These are phyloP conservation scores for Chloropsis hardwickii DNA, from an alignment of 2,113 vertebrate genomes.

Conservation along the genomic window DNA sequence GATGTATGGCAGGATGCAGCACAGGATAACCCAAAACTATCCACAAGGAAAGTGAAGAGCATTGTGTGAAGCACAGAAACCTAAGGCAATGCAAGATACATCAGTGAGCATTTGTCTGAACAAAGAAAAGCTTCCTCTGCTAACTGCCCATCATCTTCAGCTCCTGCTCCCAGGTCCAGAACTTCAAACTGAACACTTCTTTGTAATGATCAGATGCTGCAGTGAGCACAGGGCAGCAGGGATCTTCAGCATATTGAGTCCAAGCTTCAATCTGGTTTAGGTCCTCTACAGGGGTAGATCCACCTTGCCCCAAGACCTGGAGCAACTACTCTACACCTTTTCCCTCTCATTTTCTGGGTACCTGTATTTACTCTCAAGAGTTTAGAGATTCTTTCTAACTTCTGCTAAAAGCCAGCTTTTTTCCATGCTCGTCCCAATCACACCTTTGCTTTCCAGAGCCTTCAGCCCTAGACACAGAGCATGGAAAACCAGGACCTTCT, in stretches of 20 bases:
- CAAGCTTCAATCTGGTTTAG: not conserved
- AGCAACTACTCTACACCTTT: not conserved
- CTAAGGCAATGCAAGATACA: not conserved
- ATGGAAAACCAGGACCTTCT: not conserved
- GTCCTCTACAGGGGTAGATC: not conserved
- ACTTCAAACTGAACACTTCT: not conserved
- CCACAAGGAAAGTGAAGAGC: not conserved
- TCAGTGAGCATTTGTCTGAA: not conserved
- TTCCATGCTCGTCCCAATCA: not conserved
- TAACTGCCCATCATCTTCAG: not conserved
- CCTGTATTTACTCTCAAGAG: not conserved
- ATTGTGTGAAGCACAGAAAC: not conserved
- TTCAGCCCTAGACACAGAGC: not conserved
- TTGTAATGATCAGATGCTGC: not conserved
- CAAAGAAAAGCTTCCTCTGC: not conserved
- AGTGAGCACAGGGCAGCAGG: not conserved
- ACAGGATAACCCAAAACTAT: not conserved
- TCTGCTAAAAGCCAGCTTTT: not conserved
- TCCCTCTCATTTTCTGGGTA: not conserved
- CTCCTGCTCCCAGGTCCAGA: not conserved
- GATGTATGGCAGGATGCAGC: not conserved
- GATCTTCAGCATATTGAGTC: not conserved
- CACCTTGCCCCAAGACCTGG: not conserved
- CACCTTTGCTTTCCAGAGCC: not conserved
- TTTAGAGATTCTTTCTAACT: not conserved